Percentiles rank a stretch among this genome's conserved stretches.
Conservation (phyloP, 2,797 vertebrate species). For the Lagorchestes hirsutus region DNA sequence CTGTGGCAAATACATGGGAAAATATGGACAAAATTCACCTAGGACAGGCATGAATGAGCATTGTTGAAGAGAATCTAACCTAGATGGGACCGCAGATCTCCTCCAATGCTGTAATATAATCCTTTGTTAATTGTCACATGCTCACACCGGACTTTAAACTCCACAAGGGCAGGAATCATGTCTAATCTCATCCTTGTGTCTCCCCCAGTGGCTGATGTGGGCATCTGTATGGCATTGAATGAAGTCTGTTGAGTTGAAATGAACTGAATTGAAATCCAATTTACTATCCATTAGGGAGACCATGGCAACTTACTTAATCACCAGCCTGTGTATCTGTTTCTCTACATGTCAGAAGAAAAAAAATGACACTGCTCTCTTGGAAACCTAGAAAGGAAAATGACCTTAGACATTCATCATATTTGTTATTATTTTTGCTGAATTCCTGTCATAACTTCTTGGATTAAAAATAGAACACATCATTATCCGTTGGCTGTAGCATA, state of each 20-base stretch:
- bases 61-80: neutral
- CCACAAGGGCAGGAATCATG: neutral
- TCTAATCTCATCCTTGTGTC: neutral
- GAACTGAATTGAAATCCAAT: neutral
- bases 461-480: neutral
- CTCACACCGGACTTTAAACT: neutral
- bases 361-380: neutral
- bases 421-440: constrained; percentile 22
- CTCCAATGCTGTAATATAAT: neutral
- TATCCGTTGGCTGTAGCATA: constrained; percentile 1
- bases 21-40: neutral
- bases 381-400: constrained; percentile 9
- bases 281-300: neutral
- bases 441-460: constrained; percentile 3
- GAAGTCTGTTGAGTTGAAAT: neutral
- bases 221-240: neutral
- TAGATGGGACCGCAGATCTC: neutral
- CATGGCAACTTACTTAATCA: neutral
- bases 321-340: neutral
- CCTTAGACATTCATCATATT: neutral
- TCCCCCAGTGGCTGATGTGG: neutral
- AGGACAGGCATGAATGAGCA: neutral
- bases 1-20: neutral
- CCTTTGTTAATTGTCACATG: neutral
- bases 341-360: neutral